Base-by-base conservation (phyloP, 2,113 vertebrate genomes). In the Ptyas mucosa region DNA sequence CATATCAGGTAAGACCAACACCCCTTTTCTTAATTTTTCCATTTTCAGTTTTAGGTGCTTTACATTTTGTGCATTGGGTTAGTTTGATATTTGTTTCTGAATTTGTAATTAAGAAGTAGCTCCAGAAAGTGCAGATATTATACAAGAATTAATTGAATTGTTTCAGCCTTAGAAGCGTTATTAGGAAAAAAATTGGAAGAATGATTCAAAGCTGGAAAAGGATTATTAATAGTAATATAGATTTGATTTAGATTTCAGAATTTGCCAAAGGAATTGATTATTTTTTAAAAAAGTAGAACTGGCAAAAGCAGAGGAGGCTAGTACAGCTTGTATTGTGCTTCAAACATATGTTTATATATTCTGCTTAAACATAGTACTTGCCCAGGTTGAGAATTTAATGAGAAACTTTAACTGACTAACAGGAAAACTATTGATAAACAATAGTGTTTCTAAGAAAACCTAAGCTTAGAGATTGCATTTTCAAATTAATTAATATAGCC, bases 11-110 rank as follows among this genome's bases (percentile, higher is more conserved):
- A 46, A 46, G 43, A 46, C 43, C 43, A 46, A 46, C 43, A 46
- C 43, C 43, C 43, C 43, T 97, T 95, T 94, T 95, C 18, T 39
- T 39, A 39, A 89, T 96, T 96, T 96, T 96, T 92, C 91, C 88
- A 95, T 86, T 97, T 96, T 90, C 89, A 58, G 64, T 96, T 89
- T 88, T 95, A 96, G 55, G 69, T 94, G 92, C 93, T 95, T 96
- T 96, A 58, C 81, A 94, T 97, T 55, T 34, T 29, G 29, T 69
- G 18, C 34, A 3, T 81, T 39, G 69, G n/a, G 69, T 39, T 81
- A 81, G 34, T 81, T 81, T 81, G 12, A 39, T 81, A 7, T 81
- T 81, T 39, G 69, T 8, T 81, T 39, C 34, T 81, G 34, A 39
- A 39, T 81, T 39, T 39, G 18, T 21, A 81, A 81, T 39, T 81